Percentiles rank a stretch among this genome's conserved stretches.
Conservation (phyloP, 2,797 vertebrate genomes). For the Smutsia gigantea region DNA sequence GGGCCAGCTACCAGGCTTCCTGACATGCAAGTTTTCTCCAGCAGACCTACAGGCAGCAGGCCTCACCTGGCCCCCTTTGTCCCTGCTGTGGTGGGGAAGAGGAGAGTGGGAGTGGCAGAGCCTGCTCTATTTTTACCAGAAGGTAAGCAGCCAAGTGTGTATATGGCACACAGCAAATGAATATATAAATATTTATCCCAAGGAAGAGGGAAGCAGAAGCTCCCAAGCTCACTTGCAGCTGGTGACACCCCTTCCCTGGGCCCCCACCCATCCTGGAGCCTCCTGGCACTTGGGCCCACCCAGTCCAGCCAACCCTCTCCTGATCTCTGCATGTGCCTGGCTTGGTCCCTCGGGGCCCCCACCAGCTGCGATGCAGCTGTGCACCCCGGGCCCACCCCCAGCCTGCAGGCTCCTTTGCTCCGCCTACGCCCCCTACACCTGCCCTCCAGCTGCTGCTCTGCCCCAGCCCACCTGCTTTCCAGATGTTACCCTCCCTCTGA, state of each 20-base stretch:
- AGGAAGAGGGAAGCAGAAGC: constrained; percentile 86
- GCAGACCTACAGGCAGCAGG: fast-evolving
- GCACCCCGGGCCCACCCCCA: constrained; percentile 63
- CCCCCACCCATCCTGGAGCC: constrained; percentile 80
- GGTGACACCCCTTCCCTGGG: constrained; percentile 51
- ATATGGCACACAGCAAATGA: constrained; percentile 85
- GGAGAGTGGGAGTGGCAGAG: background rate
- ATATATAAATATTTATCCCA: constrained; percentile 89
- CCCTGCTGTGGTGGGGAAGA: constrained; percentile 13
- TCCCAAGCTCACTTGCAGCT: constrained; percentile 82
- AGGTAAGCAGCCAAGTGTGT: constrained; percentile 86
- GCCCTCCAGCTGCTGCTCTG: constrained; percentile 76
- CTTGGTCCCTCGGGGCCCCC: constrained; percentile 53
- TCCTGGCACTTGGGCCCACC: constrained; percentile 13
- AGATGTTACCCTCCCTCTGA: constrained; percentile 80
- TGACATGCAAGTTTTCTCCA: background rate
- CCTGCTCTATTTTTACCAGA: constrained; percentile 82
- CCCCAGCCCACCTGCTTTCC: constrained; percentile 65
- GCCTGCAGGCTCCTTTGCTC: constrained; percentile 53
- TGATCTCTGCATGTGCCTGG: background rate
- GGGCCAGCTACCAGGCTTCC: background rate
- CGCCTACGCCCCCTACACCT: constrained; percentile 69
- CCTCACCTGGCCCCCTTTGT: constrained; percentile 47
- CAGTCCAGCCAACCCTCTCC: constrained; percentile 51
- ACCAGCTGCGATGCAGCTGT: constrained; percentile 78